Conservation (phyloP, 2,113 vertebrate species). For the Dasypus novemcinctus region DNA sequence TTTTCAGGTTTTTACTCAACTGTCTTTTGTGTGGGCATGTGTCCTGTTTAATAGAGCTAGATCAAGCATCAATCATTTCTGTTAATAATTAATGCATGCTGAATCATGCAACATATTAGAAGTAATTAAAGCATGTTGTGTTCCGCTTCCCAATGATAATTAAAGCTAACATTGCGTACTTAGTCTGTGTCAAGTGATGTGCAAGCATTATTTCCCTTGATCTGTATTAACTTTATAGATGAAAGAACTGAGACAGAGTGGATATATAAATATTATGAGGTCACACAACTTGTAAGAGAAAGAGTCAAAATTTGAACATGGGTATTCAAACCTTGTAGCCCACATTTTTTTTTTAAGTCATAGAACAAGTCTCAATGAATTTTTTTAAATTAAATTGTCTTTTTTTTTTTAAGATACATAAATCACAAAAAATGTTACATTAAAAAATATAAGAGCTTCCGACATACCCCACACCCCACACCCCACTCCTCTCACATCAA, state of each 20-base stretch:
- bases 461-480: too few species aligned
- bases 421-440: too few species aligned
- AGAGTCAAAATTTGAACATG: constrained; percentile 9
- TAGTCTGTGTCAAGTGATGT: neutral
- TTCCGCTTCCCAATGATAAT: neutral
- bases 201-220: neutral
- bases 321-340: neutral
- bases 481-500: too few species aligned
- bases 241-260: neutral
- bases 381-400: too few species aligned
- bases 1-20: neutral
- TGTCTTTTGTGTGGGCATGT: neutral
- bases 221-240: neutral
- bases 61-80: neutral
- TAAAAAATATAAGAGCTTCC: too few species aligned
- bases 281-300: neutral
- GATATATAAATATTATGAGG: neutral
- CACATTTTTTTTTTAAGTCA: too few species aligned
- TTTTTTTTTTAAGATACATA: too few species aligned
- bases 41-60: neutral
- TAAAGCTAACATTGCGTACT: neutral
- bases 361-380: too few species aligned
- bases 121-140: neutral
- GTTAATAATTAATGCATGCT: neutral
- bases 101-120: neutral